A percentile compares a stretch with the other conserved stretches of the same genome.
These are phyloP conservation scores for Carabus problematicus DNA, from an alignment of 2,888 invertebrate genomes.

Conservation along the genomic window DNA sequence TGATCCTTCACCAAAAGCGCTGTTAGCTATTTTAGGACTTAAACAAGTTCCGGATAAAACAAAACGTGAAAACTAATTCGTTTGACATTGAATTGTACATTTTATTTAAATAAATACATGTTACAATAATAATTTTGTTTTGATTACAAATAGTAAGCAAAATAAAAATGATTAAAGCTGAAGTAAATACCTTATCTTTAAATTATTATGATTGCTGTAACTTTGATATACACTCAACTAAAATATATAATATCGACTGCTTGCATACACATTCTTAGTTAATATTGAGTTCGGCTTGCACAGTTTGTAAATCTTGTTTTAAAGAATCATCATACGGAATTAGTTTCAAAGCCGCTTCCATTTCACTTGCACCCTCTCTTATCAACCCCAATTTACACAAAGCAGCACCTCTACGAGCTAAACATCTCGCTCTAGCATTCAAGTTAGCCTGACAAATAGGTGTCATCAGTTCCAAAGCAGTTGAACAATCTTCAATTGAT, in stretches of 20 bases:
- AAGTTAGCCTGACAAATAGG: constrained; percentile 78
- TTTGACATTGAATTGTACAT: constrained; percentile 15
- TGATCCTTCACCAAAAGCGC: constrained; percentile 86
- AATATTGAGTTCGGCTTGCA: constrained; percentile 19
- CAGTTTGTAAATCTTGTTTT: constrained; percentile 62
- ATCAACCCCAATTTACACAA: constrained; percentile 73
- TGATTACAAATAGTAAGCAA: too few relatives aligned
- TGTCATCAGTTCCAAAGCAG: constrained; percentile 76
- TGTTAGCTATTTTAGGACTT: constrained; percentile 71
- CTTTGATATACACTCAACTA: background rate
- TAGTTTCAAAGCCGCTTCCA: constrained; percentile 75
- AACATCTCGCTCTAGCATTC: constrained; percentile 73
- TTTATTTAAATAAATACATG: constrained; percentile 28
- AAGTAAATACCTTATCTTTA: background rate
- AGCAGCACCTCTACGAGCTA: constrained; percentile 77
- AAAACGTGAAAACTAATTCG: constrained; percentile 39
- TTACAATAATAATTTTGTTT: constrained; percentile 23
- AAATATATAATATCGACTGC: too few relatives aligned
- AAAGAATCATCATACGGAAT: constrained; percentile 69
- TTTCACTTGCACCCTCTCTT: constrained; percentile 75
- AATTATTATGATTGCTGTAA: background rate
- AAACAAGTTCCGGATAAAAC: constrained; percentile 51
- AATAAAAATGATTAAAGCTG: background rate
- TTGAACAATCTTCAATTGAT: constrained; percentile 64
- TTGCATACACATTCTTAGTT: background rate